Evolutionary conservation across 92 coral and sea anemone species (phyloP).

Genomic region (Desmophyllum pertusum): DNA sequence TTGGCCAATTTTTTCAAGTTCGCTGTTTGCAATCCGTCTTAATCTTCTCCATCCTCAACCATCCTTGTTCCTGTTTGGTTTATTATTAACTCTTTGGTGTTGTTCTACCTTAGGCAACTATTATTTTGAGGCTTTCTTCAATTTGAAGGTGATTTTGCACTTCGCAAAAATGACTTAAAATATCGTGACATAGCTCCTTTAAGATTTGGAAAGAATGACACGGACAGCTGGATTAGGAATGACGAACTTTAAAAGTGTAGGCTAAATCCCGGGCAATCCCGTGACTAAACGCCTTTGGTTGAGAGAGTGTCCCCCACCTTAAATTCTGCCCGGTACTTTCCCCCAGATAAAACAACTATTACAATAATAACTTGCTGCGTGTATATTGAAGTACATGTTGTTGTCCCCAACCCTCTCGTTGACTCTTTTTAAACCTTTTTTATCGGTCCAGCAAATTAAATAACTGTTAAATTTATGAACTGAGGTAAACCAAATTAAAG

Average conservation of each 20-base stretch:
- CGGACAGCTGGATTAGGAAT: background rate
- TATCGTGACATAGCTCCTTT: no score
- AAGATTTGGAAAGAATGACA: background rate
- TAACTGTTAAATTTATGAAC: background rate
- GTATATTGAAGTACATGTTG: background rate
- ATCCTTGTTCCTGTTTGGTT: no score
- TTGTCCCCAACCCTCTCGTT: background rate
- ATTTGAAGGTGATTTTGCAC: no score
- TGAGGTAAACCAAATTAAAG: background rate
- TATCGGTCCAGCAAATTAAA: background rate
- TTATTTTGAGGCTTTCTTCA: no score
- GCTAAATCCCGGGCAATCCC: background rate
- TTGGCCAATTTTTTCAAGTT: no score
- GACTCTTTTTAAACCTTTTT: background rate
- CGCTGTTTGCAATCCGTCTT: no score
- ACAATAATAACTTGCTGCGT: background rate
- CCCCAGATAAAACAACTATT: background rate
- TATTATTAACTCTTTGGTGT: no score
- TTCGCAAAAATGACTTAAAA: no score
- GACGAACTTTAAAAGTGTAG: background rate
- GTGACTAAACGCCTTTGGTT: background rate
- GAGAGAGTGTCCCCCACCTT: background rate
- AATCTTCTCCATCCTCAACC: no score
- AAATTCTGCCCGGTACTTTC: background rate
- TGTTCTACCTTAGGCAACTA: no score